Base-by-base conservation (phyloP, 2,888 invertebrate species). In the Tinea semifulvella region DNA sequence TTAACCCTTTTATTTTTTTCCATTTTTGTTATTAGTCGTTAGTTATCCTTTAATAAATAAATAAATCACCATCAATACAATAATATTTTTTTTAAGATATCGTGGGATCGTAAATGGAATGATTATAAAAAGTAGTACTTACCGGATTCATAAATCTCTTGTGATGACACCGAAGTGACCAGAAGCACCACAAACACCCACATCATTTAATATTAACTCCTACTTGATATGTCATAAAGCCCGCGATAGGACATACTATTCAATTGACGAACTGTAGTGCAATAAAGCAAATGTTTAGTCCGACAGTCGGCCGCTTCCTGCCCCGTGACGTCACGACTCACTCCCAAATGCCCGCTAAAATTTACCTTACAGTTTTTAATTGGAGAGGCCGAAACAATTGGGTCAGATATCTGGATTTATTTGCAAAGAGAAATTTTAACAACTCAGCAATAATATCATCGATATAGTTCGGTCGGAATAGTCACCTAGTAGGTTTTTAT, bases 281-380 rank as follows among this genome's bases (percentile, higher is more conserved):
- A 75, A 71, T 76, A 72, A 71, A 60, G 65, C 58, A 53, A 55
- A 58, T 58, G 61, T 65, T 54, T 63, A n/a, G 64, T 63, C 62
- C 68, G 63, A 63, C 62, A 67, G 65, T 61, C 55, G 58, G 55
- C 63, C 61, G 68, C 65, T 68, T 64, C 64, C 62, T 58, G 27
- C 27, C 43, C 43, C 10, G 55, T 61, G 60, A 65, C 68, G 68
- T 67, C 68, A 68, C 63, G 49, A 45, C 51, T 50, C 31, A 11
- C 27, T 27, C n/a, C n/a, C 31, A 31, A 55, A 54, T 49, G 55
- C 53, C 49, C 50, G 52, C 47, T 35, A 14, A 19, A 19, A 44
- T 47, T 72, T 74, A 76, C 75, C 75, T 76, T 68, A 73, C 67
- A 69, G 63, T 68, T 79, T 77, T 75, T 79, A 79, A 80, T 79